Percentiles rank a stretch among this genome's conserved stretches.
phyloP scores from a whole-genome alignment of 30 jellyfish, hydroid and myxozoan species.

The Nemopilema nomurai region DNA sequence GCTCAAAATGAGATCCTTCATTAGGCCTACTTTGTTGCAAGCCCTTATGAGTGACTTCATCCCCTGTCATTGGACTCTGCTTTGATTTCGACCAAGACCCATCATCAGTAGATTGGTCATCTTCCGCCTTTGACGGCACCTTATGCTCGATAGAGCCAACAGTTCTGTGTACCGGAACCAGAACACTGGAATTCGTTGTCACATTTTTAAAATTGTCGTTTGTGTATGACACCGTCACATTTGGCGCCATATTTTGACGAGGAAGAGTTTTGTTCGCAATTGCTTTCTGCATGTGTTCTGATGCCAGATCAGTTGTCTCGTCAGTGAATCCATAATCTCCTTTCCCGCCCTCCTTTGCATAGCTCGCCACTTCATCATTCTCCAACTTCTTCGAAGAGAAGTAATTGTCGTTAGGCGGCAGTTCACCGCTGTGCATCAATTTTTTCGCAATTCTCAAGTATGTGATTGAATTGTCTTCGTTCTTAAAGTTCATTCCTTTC shows the following conservation, averaged over 20 bases:
- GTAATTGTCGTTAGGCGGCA: conserved; percentile 7
- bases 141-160: background rate
- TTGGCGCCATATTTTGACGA: too few relatives aligned
- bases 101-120: background rate
- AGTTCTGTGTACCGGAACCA: background rate
- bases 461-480: conserved; percentile 51
- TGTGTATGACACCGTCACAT: background rate
- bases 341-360: conserved; percentile 11
- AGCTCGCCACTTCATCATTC: conserved; percentile 28
- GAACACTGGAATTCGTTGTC: conserved; percentile 6
- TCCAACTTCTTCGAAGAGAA: conserved; percentile 59
- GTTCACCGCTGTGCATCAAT: conserved; percentile 49
- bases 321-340: conserved; percentile 70
- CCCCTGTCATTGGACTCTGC: background rate
- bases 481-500: conserved; percentile 55
- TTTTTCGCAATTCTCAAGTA: conserved; percentile 55
- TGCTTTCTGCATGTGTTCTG: too few relatives aligned
- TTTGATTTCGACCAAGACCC: background rate
- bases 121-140: background rate
- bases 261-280: background rate
- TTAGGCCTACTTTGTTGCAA: too few relatives aligned
- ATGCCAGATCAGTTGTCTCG: too few relatives aligned
- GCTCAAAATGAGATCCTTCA: background rate
- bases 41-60: background rate
- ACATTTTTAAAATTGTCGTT: background rate